phyloP scores from a whole-genome alignment of 2,888 invertebrate genomes.

The Pterostichus madidus region DNA sequence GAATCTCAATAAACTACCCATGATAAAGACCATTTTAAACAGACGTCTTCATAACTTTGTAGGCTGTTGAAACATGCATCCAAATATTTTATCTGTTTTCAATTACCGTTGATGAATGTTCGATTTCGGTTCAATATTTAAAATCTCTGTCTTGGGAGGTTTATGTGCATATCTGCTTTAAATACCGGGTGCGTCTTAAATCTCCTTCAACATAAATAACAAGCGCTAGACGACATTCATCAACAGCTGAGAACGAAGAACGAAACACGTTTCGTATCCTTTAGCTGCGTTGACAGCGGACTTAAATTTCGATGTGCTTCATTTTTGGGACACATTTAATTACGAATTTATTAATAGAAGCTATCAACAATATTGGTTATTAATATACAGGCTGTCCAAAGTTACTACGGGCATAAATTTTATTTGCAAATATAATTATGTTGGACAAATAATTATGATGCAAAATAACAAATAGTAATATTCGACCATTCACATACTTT shows the following conservation, averaged over 20 bases:
- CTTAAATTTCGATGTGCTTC: slow-evolving; percentile 4
- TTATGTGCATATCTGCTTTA: slow-evolving; percentile 37
- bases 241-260: not conserved
- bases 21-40: slow-evolving; percentile 22
- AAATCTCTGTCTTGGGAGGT: slow-evolving; percentile 23
- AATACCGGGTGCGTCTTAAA: slow-evolving; percentile 34
- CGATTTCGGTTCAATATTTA: slow-evolving; percentile 48
- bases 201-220: slow-evolving; percentile 34
- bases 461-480: no score
- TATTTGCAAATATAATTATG: no score
- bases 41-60: slow-evolving; percentile 22
- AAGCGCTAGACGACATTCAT: slow-evolving; percentile 23
- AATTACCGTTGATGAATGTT: slow-evolving; percentile 42
- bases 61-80: slow-evolving; percentile 15
- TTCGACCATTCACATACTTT: no score
- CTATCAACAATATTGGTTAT: no score
- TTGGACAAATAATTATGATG: no score
- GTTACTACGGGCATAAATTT: no score
- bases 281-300: not conserved
- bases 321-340: not conserved
- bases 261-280: not conserved
- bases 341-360: not conserved
- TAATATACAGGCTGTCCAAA: no score
- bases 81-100: slow-evolving; percentile 35
- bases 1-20: not conserved